phyloP scores from a whole-genome alignment of 2,888 invertebrate genomes.

The Nemoura dubitans region DNA sequence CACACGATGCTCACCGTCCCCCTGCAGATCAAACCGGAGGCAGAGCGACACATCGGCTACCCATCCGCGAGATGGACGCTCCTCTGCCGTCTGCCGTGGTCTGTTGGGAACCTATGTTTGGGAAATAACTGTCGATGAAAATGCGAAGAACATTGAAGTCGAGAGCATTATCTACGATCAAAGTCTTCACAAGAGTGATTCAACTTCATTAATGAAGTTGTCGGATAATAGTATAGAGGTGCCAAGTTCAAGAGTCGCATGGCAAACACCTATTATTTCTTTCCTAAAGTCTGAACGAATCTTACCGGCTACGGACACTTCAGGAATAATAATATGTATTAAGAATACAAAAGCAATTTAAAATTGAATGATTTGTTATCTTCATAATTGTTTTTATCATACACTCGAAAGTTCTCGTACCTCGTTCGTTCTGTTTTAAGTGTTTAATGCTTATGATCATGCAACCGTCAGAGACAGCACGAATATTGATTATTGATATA shows the following conservation, averaged over 20 bases:
- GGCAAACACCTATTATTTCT: background rate
- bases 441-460: background rate
- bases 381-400: slow-evolving; percentile 13
- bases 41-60: background rate
- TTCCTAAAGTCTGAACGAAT: background rate
- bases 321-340: background rate
- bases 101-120: no score
- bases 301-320: background rate
- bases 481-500: slow-evolving; percentile 7
- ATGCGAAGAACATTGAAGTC: no score
- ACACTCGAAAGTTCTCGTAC: background rate
- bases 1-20: background rate
- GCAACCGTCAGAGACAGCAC: background rate
- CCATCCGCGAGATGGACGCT: background rate
- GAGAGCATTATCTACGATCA: no score
- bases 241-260: background rate
- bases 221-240: background rate
- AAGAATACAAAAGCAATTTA: slow-evolving; percentile 27
- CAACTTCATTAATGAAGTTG: no score
- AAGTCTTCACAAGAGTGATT: no score
- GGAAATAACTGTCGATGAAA: no score
- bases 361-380: slow-evolving; percentile 23
- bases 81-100: no score
- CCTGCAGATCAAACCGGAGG: background rate
- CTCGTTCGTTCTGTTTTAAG: background rate